Base-by-base conservation (phyloP, 2,888 invertebrate species). In the Rhingia campestris region DNA sequence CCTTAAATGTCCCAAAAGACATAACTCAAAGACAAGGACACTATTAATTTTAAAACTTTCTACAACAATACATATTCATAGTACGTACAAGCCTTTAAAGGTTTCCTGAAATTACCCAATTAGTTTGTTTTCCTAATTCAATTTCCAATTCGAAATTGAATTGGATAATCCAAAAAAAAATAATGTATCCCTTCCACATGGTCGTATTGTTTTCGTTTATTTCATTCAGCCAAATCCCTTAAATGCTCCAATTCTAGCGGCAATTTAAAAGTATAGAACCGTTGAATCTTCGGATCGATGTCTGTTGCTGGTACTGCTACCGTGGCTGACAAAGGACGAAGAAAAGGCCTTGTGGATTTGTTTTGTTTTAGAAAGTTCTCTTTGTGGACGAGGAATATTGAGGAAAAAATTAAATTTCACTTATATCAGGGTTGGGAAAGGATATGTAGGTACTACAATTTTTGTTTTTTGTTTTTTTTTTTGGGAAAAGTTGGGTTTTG, bases 81-180 rank as follows among this genome's bases (percentile, higher is more conserved):
- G 22, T 22, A 22, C 2, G 22, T 22, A 22, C 2, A 2, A 22
- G 22, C 22, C 22, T 72, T 33, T 12, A 72, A 58, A 49, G 51
- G 7, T 39, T 49, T 47, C 35, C 58, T 58, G 58, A 37, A 66
- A 58, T 64, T 7, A 74, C 49, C n/a, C 66, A 66, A 66, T 66
- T 58, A 58, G 39, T 41, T 74, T 49, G 49, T 58, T 14, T 14
- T 51, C 64, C 41, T 64, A 58, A 74, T 66, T 66, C 74, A 74
- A 66, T 74, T 74, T 66, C n/a, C 9, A 51, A 66, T 66, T 74
- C 14, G 6, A 12, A 74, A 66, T 66, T 56, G 58, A 66, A 66
- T 74, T 56, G 66, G 56, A 74, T 66, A 63, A 58, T 74, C 74
- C 22, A 22, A 22, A 22, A 22, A 22, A 58, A 47, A 64, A 47